A percentile compares a stretch with the other conserved stretches of the same genome.
phyloP scores from a whole-genome alignment of 1,140 invertebrate genomes.

The Drosophila orosa region DNA sequence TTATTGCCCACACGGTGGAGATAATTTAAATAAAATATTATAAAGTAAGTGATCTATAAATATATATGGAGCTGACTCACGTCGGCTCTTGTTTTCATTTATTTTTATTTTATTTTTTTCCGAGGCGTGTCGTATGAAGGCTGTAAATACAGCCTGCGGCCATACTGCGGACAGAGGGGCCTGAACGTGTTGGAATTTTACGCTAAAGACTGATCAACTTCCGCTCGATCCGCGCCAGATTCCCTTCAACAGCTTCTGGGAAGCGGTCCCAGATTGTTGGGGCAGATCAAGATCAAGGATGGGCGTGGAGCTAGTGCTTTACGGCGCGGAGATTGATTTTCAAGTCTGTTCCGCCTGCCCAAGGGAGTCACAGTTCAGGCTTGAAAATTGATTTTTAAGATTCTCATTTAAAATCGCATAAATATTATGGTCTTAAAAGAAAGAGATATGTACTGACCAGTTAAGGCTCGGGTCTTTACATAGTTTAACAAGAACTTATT shows the following conservation, averaged over 20 bases:
- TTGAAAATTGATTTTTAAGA: background rate
- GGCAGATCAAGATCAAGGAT: conserved; percentile 16
- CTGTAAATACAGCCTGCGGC: conserved; percentile 32
- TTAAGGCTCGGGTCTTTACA: background rate
- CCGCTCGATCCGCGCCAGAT: conserved; percentile 2
- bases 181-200: conserved; percentile 44
- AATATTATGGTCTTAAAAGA: too few species aligned
- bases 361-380: too few species aligned
- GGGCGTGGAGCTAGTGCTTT: background rate
- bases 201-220: conserved; percentile 6
- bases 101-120: background rate
- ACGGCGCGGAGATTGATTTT: conserved; percentile 7
- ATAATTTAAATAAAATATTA: conserved; percentile 50
- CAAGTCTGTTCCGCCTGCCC: conserved; percentile 1
- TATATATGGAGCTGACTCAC: conserved; percentile 65
- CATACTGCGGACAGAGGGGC: conserved; percentile 19
- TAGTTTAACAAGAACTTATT: too few species aligned
- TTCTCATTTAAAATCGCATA: background rate
- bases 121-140: conserved; percentile 60
- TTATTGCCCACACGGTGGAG: conserved; percentile 59
- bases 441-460: background rate
- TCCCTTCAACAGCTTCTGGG: conserved; percentile 14
- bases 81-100: conserved; percentile 15
- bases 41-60: conserved; percentile 64
- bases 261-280: conserved; percentile 15